These are phyloP conservation scores for Xiphydria camelus DNA, from an alignment of 2,888 invertebrate species.

Conservation along the genomic window DNA sequence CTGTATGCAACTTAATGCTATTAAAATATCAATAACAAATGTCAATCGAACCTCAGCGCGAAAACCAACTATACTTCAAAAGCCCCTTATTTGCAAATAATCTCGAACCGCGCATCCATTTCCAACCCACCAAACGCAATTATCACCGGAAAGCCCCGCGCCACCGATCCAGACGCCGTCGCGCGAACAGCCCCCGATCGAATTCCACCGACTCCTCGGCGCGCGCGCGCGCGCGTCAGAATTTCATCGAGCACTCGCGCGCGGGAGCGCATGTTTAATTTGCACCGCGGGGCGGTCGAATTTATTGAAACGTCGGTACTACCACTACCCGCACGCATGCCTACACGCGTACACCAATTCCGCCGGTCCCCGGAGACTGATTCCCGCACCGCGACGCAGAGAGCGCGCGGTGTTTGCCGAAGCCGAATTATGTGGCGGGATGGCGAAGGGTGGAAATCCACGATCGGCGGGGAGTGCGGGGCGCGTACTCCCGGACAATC, in stretches of 20 bases:
- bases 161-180: too few relatives aligned
- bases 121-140: too few relatives aligned
- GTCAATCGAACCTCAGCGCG: too few relatives aligned
- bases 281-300: constrained; percentile 22
- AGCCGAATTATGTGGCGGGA: not conserved
- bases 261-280: constrained; percentile 17
- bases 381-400: constrained; percentile 19
- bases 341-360: constrained; percentile 15
- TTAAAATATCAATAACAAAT: too few relatives aligned
- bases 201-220: too few relatives aligned
- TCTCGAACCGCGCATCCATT: not conserved
- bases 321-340: too few relatives aligned
- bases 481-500: constrained; percentile 29
- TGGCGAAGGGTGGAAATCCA: not conserved
- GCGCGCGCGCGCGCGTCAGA: constrained; percentile 7
- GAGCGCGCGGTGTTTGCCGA: not conserved
- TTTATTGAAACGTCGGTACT: constrained; percentile 34
- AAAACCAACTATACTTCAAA: too few relatives aligned
- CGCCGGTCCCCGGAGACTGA: constrained; percentile 22
- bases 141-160: too few relatives aligned
- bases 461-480: not conserved
- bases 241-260: not conserved
- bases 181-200: too few relatives aligned
- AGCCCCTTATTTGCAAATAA: too few relatives aligned
- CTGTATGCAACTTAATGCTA: too few relatives aligned